A percentile compares a stretch with the other conserved stretches of the same genome.
These are phyloP conservation scores for Furnarius figulus DNA, from an alignment of 2,113 vertebrate genomes.

Conservation along the genomic window DNA sequence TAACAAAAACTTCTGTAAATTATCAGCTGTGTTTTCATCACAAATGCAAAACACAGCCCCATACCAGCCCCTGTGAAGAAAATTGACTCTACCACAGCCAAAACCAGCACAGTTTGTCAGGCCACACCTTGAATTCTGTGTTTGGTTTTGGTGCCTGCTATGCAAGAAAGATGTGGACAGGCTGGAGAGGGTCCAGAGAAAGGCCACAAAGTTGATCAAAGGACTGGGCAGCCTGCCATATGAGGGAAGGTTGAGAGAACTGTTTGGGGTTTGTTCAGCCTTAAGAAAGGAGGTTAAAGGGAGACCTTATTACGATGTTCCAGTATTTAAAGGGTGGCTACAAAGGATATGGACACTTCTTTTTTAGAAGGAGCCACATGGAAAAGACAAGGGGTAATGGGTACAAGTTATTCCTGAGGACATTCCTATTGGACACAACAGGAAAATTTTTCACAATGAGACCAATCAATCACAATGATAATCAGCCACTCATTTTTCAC, in stretches of 20 bases:
- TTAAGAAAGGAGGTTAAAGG: neutral
- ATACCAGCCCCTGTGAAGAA: neutral
- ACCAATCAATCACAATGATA: neutral
- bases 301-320: neutral
- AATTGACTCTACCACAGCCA: neutral
- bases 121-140: neutral
- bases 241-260: neutral
- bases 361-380: neutral
- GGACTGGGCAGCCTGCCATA: neutral
- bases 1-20: neutral
- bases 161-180: neutral
- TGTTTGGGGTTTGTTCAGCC: neutral
- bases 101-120: neutral
- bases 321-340: neutral
- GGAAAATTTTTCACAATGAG: neutral
- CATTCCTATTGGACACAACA: neutral
- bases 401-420: neutral
- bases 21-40: neutral
- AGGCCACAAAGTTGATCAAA: neutral
- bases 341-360: neutral
- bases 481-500: neutral
- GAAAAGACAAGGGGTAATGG: neutral
- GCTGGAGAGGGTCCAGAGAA: neutral
- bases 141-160: fast-evolving
- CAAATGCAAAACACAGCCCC: neutral